These are phyloP conservation scores for Drosophila subpulchrella DNA, from an alignment of 1,140 invertebrate genomes.

Conservation along the genomic window DNA sequence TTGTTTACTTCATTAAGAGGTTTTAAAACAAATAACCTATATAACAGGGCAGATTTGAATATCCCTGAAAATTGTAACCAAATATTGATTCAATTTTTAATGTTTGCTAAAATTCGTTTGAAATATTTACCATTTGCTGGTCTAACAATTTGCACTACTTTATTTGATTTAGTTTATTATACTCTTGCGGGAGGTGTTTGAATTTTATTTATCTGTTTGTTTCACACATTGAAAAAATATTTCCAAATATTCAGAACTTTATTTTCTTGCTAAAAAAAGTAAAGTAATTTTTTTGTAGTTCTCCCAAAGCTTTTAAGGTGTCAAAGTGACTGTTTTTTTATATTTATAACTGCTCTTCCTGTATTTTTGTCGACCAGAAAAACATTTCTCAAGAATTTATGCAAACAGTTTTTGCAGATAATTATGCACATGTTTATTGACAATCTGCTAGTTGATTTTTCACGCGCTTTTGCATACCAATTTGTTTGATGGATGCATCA, in stretches of 20 bases:
- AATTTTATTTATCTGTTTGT: background rate
- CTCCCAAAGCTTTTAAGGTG: background rate
- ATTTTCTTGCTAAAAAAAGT: too few species aligned
- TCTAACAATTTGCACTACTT: background rate
- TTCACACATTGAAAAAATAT: background rate
- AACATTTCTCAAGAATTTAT: conserved; percentile 39
- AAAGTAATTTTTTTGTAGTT: too few species aligned
- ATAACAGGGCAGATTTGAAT: background rate
- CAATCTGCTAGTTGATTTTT: conserved; percentile 69
- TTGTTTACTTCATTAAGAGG: too few species aligned
- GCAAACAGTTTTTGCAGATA: conserved; percentile 68
- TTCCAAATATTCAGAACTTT: background rate
- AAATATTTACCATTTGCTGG: conserved; percentile 10
- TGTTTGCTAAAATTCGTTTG: conserved; percentile 7
- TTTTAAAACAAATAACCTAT: too few species aligned
- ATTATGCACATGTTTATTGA: conserved; percentile 73
- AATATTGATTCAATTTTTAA: conserved; percentile 13
- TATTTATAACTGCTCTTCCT: conserved; percentile 9
- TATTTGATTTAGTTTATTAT: background rate
- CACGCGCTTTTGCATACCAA: conserved; percentile 79
- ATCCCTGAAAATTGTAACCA: conserved; percentile 13
- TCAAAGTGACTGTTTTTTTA: background rate
- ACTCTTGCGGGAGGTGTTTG: background rate
- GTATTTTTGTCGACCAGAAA: conserved; percentile 4
- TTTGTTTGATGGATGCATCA: conserved; percentile 57